Conservation (phyloP, 2,797 vertebrate genomes). For the Graptemys geographica region DNA sequence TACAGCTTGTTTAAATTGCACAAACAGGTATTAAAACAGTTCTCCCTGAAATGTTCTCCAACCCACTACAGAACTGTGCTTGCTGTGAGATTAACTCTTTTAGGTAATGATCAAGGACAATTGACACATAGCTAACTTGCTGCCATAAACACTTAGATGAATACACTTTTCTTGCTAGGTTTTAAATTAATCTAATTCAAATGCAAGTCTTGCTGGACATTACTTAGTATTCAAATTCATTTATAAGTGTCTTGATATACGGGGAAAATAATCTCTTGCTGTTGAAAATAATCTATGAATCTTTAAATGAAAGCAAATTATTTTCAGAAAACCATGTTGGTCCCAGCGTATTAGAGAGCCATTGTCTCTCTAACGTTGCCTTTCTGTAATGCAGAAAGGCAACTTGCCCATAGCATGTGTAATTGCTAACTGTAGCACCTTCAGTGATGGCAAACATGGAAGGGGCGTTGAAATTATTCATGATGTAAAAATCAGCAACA, state of each 20-base stretch:
- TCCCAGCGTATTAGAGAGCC: not conserved
- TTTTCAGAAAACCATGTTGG: not conserved
- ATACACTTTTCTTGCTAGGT: not conserved
- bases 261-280: not conserved
- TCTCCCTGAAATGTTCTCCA: not conserved
- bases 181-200: not conserved
- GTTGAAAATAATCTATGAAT: not conserved
- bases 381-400: not conserved
- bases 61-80: not conserved
- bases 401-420: not conserved
- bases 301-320: not conserved
- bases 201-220: not conserved
- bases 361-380: not conserved
- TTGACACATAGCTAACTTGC: not conserved
- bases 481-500: not conserved
- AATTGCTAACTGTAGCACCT: not conserved
- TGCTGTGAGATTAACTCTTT: conserved; percentile 8
- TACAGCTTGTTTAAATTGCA: not conserved
- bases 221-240: conserved; percentile 12
- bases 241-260: not conserved
- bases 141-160: not conserved
- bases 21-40: not conserved
- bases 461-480: not conserved
- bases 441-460: rapidly evolving
- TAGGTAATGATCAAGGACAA: not conserved